phyloP scores from a whole-genome alignment of 1,140 invertebrate genomes.

The Potamilus streckersoni region DNA sequence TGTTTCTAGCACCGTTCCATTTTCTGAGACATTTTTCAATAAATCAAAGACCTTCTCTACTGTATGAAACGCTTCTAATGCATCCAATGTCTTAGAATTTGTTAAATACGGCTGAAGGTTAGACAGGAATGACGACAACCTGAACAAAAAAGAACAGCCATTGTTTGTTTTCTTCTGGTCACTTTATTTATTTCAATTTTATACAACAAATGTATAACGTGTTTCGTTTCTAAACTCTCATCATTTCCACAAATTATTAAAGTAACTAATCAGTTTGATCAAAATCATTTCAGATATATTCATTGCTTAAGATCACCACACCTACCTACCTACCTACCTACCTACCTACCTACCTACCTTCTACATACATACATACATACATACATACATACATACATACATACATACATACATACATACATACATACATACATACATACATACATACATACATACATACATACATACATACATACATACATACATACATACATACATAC shows the following conservation, averaged over 20 bases:
- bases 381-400: conserved; percentile 13
- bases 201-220: no score
- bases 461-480: conserved; percentile 6
- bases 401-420: conserved; percentile 9
- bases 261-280: no score
- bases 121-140: no score
- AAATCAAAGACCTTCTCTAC: conserved; percentile 7
- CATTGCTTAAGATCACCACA: background rate
- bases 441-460: conserved; percentile 13
- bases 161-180: no score
- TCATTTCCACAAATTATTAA: no score
- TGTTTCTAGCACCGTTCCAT: background rate
- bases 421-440: conserved; percentile 11
- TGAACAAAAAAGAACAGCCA: no score
- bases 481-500: background rate
- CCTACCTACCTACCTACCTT: background rate
- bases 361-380: conserved; percentile 6
- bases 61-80: conserved; percentile 14
- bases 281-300: no score
- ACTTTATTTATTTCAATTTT: no score
- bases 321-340: background rate
- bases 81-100: conserved; percentile 10
- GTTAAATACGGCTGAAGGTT: background rate
- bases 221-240: no score
- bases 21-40: conserved; percentile 6